phyloP scores from a whole-genome alignment of 1,140 invertebrate genomes.

The Papilio polytes region DNA sequence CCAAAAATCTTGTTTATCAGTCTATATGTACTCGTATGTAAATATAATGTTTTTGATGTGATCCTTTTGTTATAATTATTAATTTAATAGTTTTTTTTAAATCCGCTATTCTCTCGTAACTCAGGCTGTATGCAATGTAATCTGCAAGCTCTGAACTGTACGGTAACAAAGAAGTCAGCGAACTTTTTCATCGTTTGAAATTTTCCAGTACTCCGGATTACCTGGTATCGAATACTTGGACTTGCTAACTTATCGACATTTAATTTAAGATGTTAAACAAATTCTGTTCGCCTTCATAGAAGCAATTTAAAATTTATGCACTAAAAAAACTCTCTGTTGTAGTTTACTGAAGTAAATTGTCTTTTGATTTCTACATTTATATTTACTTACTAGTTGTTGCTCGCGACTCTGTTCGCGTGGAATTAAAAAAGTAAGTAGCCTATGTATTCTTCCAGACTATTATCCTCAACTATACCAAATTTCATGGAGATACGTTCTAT shows the following conservation, averaged over 20 bases:
- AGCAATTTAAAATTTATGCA: neutral
- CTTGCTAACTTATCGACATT: conserved; percentile 20
- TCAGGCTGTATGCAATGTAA: conserved; percentile 19
- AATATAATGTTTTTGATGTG: neutral
- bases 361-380: too few species aligned
- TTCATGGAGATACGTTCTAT: too few species aligned
- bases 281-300: neutral
- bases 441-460: too few species aligned
- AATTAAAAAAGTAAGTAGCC: too few species aligned
- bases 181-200: conserved; percentile 33
- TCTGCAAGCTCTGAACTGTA: conserved; percentile 34
- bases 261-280: conserved; percentile 23
- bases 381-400: too few species aligned
- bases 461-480: too few species aligned
- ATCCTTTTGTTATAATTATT: neutral
- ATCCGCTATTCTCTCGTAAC: neutral
- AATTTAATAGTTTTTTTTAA: neutral
- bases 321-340: neutral
- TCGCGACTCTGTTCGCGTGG: too few species aligned
- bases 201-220: conserved; percentile 33
- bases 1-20: too few species aligned
- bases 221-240: conserved; percentile 26
- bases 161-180: conserved; percentile 37
- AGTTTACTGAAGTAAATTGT: too few species aligned
- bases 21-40: too few species aligned